Evolutionary conservation across 2,888 invertebrate genomes (phyloP).

Genomic region (Philereme transversata): DNA sequence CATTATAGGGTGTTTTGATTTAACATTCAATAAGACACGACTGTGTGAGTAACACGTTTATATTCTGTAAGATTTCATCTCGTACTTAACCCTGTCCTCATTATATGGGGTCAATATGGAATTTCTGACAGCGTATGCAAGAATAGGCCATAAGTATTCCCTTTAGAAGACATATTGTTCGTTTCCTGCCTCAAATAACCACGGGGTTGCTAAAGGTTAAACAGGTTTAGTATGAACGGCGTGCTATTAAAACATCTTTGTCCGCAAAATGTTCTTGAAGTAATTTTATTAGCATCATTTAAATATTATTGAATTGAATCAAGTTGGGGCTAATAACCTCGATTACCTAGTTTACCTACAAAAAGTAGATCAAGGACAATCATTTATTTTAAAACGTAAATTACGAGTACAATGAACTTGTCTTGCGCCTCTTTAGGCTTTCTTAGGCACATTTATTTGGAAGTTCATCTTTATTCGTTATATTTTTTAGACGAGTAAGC

Average conservation of each 20-base stretch:
- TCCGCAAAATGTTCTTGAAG: conserved; percentile 20
- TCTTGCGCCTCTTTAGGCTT: conserved; percentile 1
- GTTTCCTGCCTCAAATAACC: no score
- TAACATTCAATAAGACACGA: background rate
- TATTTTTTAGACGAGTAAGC: no score
- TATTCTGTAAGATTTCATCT: no score
- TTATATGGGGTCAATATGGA: no score
- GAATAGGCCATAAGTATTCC: no score
- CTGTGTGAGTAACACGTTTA: background rate
- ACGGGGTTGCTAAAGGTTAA: no score
- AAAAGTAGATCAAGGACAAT: conserved; percentile 33
- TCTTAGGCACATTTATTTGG: background rate
- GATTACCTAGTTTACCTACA: conserved; percentile 16
- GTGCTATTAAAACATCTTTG: background rate
- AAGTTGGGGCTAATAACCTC: conserved; percentile 30
- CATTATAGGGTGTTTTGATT: background rate
- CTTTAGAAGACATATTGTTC: no score
- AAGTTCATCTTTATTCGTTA: no score
- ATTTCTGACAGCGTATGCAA: no score
- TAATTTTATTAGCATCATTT: conserved; percentile 26
- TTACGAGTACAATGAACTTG: conserved; percentile 9
- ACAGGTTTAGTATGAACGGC: background rate
- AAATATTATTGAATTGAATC: conserved; percentile 13
- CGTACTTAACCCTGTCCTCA: no score
- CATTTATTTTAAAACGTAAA: conserved; percentile 8